These are phyloP conservation scores for Cryptotis parvus DNA, from an alignment of 2,113 vertebrate genomes.

Conservation along the genomic window DNA sequence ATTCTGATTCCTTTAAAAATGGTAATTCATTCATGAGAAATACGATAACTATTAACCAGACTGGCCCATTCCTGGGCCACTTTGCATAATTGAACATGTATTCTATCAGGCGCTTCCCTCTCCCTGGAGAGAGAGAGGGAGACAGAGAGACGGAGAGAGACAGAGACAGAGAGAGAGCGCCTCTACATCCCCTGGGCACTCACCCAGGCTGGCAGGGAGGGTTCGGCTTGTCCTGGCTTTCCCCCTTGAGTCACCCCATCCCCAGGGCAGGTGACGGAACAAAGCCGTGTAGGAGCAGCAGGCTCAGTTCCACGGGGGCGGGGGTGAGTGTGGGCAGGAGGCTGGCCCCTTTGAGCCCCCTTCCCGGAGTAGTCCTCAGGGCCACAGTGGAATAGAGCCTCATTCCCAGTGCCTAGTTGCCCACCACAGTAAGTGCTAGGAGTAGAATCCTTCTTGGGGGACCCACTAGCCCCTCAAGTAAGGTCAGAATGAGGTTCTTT, in stretches of 20 bases:
- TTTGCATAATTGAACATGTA: conserved; percentile 81
- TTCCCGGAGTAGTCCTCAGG: background rate
- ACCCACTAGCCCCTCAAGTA: background rate
- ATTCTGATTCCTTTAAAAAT: conserved; percentile 78
- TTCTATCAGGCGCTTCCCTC: conserved; percentile 68
- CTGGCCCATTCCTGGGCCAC: conserved; percentile 69
- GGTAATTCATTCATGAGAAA: conserved; percentile 81
- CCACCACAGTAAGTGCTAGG: too few relatives aligned
- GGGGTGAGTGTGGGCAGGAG: conserved; percentile 24
- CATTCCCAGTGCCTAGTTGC: background rate
- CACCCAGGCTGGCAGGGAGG: background rate
- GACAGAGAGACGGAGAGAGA: background rate
- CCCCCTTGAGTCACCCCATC: background rate
- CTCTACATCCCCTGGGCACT: background rate
- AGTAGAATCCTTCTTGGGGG: background rate
- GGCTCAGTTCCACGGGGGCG: conserved; percentile 34
- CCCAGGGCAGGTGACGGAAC: background rate
- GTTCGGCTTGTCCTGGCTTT: conserved; percentile 35
- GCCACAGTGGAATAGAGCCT: background rate
- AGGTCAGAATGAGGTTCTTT: background rate
- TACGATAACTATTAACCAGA: conserved; percentile 77
- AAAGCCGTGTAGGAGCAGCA: background rate
- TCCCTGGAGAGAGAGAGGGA: background rate
- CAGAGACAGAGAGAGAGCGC: background rate
- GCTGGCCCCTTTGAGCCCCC: background rate